Base-by-base conservation (phyloP, 1,140 invertebrate genomes). In the Pachyrhynchus sulphureomaculatus region DNA sequence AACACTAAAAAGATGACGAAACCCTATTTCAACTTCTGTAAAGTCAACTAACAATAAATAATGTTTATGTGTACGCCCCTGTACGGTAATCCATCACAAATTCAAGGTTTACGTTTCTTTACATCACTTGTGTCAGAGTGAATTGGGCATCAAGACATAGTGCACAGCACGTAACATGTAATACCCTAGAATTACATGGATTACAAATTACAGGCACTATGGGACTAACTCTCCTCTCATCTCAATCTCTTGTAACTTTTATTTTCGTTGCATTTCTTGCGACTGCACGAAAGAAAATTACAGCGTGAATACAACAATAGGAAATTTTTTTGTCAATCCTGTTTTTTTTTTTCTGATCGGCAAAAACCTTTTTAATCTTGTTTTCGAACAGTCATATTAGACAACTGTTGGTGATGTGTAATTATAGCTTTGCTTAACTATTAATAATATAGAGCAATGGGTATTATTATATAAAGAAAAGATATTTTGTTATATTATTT, bases 191-290 rank as follows among this genome's bases (percentile, higher is more conserved):
- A 42, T 42, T 42, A 42, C 17, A 42, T 15, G 39, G 39, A 42
- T 42, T 42, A 42, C 39, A 42, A 42, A 42, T 42, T 42, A 42
- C 39, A 18, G 39, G 39, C 39, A 42, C 39, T 15, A 42, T 20
- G 13, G 21, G 1, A 42, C 15, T 21, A 18, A 18, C 39, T 42
- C 17, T 42, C 39, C 10, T 42, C 39, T 42, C 39, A 42, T 42
- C 39, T 15, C 39, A 42, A 42, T 42, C 39, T 18, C 21, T 42
- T 20, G 39, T 6, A 12, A 42, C 39, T 42, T 42, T 42, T 42
- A 42, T 42, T 42, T 42, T 42, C 18, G 39, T 42, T 42, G 39
- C 15, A 20, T n/a, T n/a, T 18, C 17, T 20, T 1, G 39, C 10
- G 39, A 17, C 39, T 18, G 9, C 39, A 20, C 15, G 17, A 42